phyloP scores from a whole-genome alignment of 1,140 invertebrate species.

The Pectinophora gossypiella region DNA sequence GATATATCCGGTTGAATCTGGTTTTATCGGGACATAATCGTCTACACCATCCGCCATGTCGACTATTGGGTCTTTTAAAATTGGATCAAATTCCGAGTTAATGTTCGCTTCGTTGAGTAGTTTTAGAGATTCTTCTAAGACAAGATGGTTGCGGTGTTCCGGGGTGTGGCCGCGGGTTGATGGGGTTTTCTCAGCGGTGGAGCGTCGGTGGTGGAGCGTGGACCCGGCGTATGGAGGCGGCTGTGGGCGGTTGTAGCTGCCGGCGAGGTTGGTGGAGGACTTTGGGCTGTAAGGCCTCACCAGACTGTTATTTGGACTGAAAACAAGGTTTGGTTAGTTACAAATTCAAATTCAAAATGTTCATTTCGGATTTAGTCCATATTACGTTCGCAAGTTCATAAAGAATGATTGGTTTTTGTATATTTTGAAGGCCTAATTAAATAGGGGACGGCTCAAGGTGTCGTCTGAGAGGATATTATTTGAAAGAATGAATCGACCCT shows the following conservation, averaged over 20 bases:
- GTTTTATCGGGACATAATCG: conserved; percentile 39
- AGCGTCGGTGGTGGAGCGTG: conserved; percentile 44
- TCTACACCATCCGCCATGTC: conserved; percentile 48
- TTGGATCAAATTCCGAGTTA: conserved; percentile 31
- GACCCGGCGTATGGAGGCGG: conserved; percentile 65
- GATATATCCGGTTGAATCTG: conserved; percentile 10
- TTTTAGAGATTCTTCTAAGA: conserved; percentile 65
- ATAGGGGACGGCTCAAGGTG: too few relatives aligned
- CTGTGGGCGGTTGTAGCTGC: conserved; percentile 67
- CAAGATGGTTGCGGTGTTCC: conserved; percentile 43
- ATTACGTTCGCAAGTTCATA: too few relatives aligned
- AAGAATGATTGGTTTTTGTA: too few relatives aligned
- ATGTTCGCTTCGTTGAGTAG: conserved; percentile 71
- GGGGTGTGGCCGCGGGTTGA: conserved; percentile 42
- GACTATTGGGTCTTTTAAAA: conserved; percentile 46
- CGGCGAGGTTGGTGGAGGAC: conserved; percentile 55
- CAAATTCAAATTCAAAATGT: too few relatives aligned
- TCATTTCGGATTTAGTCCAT: too few relatives aligned
- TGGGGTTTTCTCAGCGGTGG: conserved; percentile 30
- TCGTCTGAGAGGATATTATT: too few relatives aligned
- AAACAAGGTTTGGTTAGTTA: too few relatives aligned
- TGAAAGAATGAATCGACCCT: too few relatives aligned
- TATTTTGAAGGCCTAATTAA: too few relatives aligned
- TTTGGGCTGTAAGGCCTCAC: conserved; percentile 60
- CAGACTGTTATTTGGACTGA: conserved; percentile 67